Percentiles rank a stretch among this genome's conserved stretches.
phyloP scores from a whole-genome alignment of 1,140 invertebrate genomes.

The Calephelis virginiensis region DNA sequence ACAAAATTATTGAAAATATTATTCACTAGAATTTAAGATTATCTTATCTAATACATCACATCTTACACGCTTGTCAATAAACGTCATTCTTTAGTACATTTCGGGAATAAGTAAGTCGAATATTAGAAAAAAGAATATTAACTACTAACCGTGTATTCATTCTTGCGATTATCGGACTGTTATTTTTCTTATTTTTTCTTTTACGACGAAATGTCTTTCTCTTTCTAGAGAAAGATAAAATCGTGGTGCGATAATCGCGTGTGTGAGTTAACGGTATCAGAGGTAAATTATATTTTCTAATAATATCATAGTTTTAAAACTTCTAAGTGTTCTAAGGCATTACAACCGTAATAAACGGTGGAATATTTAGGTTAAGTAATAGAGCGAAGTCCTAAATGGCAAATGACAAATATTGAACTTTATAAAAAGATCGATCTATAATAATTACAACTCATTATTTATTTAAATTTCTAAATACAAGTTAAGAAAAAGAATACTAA shows the following conservation, averaged over 20 bases:
- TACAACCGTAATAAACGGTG: constrained; percentile 42
- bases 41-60: constrained; percentile 4
- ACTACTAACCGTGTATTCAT: background rate
- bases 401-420: background rate
- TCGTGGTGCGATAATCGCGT: no score
- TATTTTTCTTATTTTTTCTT: no score
- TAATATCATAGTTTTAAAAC: constrained; percentile 15
- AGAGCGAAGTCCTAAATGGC: constrained; percentile 12
- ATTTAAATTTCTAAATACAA: no score
- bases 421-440: no score
- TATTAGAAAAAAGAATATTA: background rate
- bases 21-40: background rate
- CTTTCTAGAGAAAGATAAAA: no score
- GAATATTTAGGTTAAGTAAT: constrained; percentile 29
- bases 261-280: background rate
- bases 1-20: background rate
- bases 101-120: background rate
- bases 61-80: constrained; percentile 5
- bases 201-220: no score
- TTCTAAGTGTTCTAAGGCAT: constrained; percentile 60
- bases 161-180: no score
- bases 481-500: no score
- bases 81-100: background rate
- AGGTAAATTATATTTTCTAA: constrained; percentile 4
- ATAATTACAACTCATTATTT: no score